Percentiles rank a stretch among this genome's conserved stretches.
These are phyloP conservation scores for Lasioglossum marginatum DNA, from an alignment of 2,888 invertebrate genomes.

Conservation along the genomic window DNA sequence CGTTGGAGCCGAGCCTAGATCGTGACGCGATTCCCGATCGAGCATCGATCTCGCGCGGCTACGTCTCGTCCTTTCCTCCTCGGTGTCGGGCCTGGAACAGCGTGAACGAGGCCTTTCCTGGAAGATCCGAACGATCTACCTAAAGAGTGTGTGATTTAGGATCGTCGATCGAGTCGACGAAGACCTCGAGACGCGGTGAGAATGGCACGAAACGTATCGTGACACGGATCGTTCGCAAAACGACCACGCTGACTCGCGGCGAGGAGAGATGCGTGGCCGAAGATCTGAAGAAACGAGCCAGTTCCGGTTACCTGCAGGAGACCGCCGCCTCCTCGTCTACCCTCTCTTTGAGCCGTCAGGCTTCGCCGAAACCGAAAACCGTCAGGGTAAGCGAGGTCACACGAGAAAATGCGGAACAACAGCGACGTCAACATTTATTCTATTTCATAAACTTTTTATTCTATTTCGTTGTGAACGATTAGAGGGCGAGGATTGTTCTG, in stretches of 20 bases:
- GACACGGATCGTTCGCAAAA: constrained; percentile 94
- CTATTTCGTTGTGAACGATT: neutral
- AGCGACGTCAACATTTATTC: neutral
- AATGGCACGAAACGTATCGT: constrained; percentile 93
- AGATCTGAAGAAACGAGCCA: constrained; percentile 88
- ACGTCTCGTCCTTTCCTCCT: neutral
- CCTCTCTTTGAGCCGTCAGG: constrained; percentile 85
- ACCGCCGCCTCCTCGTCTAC: constrained; percentile 77
- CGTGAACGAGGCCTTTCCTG: too few species aligned
- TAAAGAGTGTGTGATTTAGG: constrained; percentile 71
- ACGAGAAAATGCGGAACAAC: neutral
- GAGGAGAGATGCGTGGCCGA: constrained; percentile 93
- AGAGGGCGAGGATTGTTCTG: neutral
- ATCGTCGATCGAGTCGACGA: constrained; percentile 93
- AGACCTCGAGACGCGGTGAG: constrained; percentile 92
- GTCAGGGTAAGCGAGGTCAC: constrained; percentile 89
- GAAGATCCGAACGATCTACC: neutral
- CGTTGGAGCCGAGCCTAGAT: constrained; percentile 39
- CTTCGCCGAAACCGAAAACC: constrained; percentile 88
- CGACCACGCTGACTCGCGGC: constrained; percentile 94
- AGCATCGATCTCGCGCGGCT: neutral
- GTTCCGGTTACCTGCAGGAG: constrained; percentile 86
- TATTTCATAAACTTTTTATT: too few species aligned
- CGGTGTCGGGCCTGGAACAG: neutral
- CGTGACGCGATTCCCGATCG: constrained; percentile 46